These are phyloP conservation scores for Drosophila lowei DNA, from an alignment of 1,140 invertebrate genomes.

Conservation along the genomic window DNA sequence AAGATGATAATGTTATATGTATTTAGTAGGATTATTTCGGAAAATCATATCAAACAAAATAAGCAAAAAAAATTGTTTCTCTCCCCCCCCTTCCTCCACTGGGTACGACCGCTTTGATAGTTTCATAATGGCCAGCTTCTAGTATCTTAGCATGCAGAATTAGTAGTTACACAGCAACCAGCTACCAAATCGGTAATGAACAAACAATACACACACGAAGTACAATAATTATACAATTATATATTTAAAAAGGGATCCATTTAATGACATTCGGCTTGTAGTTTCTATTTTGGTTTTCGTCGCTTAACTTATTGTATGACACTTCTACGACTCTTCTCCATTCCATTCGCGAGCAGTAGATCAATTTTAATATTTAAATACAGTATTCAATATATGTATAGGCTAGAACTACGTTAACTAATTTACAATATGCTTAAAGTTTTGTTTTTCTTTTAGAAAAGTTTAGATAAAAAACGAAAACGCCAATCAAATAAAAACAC, in stretches of 20 bases:
- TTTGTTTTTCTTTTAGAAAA: slow-evolving; percentile 68
- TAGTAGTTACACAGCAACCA: too few species aligned
- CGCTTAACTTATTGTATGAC: slow-evolving; percentile 56
- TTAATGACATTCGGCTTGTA: slow-evolving; percentile 21
- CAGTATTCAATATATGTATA: neutral
- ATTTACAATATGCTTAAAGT: slow-evolving; percentile 21
- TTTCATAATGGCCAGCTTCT: too few species aligned
- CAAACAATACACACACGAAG: too few species aligned
- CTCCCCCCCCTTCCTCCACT: too few species aligned
- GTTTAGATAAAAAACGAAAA: slow-evolving; percentile 15
- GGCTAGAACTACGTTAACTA: slow-evolving; percentile 17
- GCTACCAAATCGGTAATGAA: too few species aligned
- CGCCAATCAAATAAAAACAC: slow-evolving; percentile 34
- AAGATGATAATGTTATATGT: too few species aligned
- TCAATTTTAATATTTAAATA: slow-evolving; percentile 17
- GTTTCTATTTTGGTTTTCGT: slow-evolving; percentile 53
- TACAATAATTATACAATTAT: slow-evolving; percentile 15
- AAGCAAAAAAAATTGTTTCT: too few species aligned
- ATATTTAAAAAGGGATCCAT: slow-evolving; percentile 29
- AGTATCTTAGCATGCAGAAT: too few species aligned
- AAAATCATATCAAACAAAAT: too few species aligned
- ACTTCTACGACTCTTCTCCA: slow-evolving; percentile 11
- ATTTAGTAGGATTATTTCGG: too few species aligned
- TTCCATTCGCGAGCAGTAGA: slow-evolving; percentile 24
- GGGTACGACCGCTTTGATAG: too few species aligned